phyloP scores from a whole-genome alignment of 92 coral and sea anemone species.

The Nematostella vectensis region DNA sequence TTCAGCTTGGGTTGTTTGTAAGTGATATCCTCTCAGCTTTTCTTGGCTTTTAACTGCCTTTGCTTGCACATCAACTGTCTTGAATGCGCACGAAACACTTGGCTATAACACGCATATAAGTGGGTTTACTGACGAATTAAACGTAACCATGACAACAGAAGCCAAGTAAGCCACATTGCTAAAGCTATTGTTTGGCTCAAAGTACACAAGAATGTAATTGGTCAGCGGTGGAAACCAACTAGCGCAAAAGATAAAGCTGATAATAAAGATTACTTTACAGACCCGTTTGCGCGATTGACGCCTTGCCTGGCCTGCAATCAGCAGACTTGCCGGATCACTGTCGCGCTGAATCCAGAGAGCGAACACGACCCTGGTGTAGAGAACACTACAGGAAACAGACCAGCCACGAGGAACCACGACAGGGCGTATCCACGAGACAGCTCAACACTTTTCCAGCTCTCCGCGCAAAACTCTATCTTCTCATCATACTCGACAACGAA shows the following conservation, averaged over 20 bases:
- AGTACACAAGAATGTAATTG: conserved; percentile 32
- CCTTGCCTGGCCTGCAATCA: conserved; percentile 6
- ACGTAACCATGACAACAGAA: conserved; percentile 38
- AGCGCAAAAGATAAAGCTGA: conserved; percentile 36
- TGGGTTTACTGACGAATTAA: conserved; percentile 27
- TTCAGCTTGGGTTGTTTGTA: too few species aligned
- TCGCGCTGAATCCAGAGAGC: conserved; percentile 27
- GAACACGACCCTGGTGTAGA: conserved; percentile 23
- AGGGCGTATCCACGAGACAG: conserved; percentile 9
- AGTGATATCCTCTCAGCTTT: too few species aligned
- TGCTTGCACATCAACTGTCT: neutral
- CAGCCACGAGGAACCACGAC: conserved; percentile 22
- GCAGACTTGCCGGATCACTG: neutral
- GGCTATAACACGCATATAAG: conserved; percentile 24
- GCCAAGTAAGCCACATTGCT: conserved; percentile 26
- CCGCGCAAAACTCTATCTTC: conserved; percentile 15
- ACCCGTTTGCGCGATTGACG: conserved; percentile 18
- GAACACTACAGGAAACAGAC: conserved; percentile 12
- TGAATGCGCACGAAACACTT: conserved; percentile 17
- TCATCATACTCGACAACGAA: conserved; percentile 11
- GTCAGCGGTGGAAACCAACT: conserved; percentile 48
- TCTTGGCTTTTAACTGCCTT: neutral
- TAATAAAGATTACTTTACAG: conserved; percentile 27
- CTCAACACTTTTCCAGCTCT: conserved; percentile 12
- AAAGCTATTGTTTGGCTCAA: conserved; percentile 15